Conservation (phyloP, 2,113 vertebrate genomes). For the Hipposideros armiger region DNA sequence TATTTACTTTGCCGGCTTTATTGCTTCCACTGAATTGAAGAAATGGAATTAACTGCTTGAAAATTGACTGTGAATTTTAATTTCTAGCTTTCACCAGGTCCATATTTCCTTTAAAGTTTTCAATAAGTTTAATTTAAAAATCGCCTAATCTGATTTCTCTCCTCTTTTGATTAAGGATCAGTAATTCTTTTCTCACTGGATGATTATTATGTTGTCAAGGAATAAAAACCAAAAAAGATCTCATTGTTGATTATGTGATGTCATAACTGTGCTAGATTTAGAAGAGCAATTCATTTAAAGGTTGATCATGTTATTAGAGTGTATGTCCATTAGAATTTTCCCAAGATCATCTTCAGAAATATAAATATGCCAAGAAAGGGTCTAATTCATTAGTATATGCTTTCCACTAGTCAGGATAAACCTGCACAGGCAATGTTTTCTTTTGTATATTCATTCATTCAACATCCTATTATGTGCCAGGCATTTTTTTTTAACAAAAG, state of each 20-base stretch:
- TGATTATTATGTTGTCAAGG: not conserved
- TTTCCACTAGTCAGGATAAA: not conserved
- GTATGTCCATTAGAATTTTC: not conserved
- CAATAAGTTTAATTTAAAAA: constrained; percentile 60
- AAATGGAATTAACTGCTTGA: not conserved
- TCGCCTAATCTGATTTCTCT: not conserved
- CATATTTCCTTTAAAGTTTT: not conserved
- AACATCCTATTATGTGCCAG: not conserved
- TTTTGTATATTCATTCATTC: not conserved
- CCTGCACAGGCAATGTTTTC: not conserved
- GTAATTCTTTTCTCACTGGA: not conserved
- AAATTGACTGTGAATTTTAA: not conserved
- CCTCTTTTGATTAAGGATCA: not conserved
- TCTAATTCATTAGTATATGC: not conserved
- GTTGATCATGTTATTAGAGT: not conserved
- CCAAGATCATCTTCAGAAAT: not conserved
- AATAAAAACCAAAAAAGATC: not conserved
- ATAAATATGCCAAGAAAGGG: not conserved
- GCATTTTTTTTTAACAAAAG: not conserved
- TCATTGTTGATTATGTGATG: not conserved
- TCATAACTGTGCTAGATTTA: not conserved
- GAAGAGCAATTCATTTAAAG: not conserved
- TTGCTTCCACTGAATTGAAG: constrained; percentile 9
- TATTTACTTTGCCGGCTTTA: constrained; percentile 7
- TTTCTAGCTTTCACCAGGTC: constrained; percentile 13